Conservation (phyloP, 1,140 invertebrate genomes). For the Adoxophyes honmai region DNA sequence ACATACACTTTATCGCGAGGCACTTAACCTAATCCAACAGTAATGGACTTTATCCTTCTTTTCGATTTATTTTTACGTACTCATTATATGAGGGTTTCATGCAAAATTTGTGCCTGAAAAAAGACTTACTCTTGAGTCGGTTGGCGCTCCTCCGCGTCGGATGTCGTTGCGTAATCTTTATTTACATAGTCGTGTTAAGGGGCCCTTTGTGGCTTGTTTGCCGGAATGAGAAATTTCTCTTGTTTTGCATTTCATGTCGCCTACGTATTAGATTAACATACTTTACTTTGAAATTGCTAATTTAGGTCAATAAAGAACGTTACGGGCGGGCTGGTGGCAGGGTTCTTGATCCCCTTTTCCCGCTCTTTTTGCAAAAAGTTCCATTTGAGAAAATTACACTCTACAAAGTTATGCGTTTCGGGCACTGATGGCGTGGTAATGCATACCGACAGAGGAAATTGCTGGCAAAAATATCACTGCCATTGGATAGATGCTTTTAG, state of each 20-base stretch:
- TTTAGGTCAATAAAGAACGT: slow-evolving; percentile 8
- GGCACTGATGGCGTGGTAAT: too few relatives aligned
- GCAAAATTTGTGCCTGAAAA: slow-evolving; percentile 2
- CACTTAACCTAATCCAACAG: slow-evolving; percentile 1
- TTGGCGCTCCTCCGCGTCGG: slow-evolving; percentile 1
- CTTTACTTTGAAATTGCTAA: slow-evolving; percentile 4
- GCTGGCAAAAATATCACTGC: too few relatives aligned
- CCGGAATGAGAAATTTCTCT: slow-evolving; percentile 12
- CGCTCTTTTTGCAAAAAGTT: too few relatives aligned
- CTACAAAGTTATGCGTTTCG: too few relatives aligned
- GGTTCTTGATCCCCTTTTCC: background rate
- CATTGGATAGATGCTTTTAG: too few relatives aligned
- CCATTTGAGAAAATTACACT: too few relatives aligned
- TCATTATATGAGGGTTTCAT: slow-evolving; percentile 11
- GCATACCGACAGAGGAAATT: too few relatives aligned
- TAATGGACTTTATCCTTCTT: background rate
- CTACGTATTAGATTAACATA: slow-evolving; percentile 14
- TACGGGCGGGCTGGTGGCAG: background rate
- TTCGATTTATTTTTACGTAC: background rate
- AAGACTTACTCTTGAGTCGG: background rate
- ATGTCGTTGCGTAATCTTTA: slow-evolving; percentile 12
- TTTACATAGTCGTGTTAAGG: slow-evolving; percentile 11
- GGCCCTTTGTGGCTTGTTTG: slow-evolving; percentile 14
- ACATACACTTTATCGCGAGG: background rate
- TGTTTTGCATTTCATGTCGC: slow-evolving; percentile 12